Conservation (phyloP, 2,113 vertebrate species). For the Mellivora capensis region DNA sequence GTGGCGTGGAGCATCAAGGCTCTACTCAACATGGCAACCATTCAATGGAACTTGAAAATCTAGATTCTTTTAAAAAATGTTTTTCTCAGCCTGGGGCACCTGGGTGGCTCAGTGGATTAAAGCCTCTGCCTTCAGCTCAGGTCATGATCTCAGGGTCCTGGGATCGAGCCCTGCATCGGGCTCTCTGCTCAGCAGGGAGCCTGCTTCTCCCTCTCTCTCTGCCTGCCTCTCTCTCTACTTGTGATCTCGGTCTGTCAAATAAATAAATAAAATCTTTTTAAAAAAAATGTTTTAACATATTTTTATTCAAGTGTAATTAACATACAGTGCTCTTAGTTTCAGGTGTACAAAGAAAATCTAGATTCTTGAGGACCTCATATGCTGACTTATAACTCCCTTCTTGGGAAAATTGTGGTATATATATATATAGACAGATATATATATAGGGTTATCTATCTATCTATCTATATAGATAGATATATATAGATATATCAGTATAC, state of each 20-base stretch:
- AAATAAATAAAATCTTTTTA: background rate
- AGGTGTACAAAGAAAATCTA: background rate
- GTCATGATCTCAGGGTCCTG: too few species aligned
- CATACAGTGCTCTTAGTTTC: background rate
- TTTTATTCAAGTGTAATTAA: background rate
- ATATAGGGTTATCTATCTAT: background rate
- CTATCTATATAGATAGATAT: background rate
- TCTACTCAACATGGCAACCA: background rate
- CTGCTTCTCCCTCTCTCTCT: too few species aligned
- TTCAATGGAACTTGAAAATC: background rate
- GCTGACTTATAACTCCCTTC: background rate
- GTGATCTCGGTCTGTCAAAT: too few species aligned
- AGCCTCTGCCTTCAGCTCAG: too few species aligned
- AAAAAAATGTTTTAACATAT: background rate
- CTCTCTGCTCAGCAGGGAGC: too few species aligned
- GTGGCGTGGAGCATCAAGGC: background rate
- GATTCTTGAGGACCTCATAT: background rate
- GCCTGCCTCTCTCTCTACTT: too few species aligned
- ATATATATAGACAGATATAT: background rate
- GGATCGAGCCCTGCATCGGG: too few species aligned
- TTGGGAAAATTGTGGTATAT: background rate
- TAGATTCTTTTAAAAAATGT: background rate
- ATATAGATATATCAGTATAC: background rate
- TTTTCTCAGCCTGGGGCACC: background rate
- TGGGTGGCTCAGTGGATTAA: too few species aligned